A percentile compares a stretch with the other conserved stretches of the same genome.
These are phyloP conservation scores for Amitus sp. DNA, from an alignment of 2,888 invertebrate species.

Conservation along the genomic window DNA sequence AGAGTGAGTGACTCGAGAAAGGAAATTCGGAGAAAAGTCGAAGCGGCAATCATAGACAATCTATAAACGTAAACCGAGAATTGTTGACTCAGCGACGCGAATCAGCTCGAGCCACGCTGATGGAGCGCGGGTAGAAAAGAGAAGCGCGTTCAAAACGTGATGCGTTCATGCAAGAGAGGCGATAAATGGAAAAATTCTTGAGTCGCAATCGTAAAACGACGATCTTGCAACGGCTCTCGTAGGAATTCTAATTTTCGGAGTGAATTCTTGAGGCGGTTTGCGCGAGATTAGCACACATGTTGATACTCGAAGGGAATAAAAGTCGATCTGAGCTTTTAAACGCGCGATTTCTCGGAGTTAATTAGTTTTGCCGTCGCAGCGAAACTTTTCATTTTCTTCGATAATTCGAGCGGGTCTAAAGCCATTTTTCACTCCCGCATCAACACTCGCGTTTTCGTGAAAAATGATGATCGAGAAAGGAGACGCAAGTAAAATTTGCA, in stretches of 20 bases:
- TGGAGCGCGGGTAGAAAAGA: too few relatives aligned
- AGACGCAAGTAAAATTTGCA: too few relatives aligned
- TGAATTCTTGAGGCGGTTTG: constrained; percentile 49
- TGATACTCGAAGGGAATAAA: constrained; percentile 36
- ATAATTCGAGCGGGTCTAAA: constrained; percentile 8
- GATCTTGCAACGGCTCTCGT: constrained; percentile 36
- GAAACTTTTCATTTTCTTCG: constrained; percentile 22
- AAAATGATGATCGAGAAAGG: too few relatives aligned
- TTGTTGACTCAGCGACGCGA: constrained; percentile 34
- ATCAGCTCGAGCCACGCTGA: constrained; percentile 35
- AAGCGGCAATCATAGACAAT: constrained; percentile 4
- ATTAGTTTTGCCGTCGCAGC: constrained; percentile 32
- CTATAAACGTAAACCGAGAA: constrained; percentile 25
- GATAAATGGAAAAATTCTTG: constrained; percentile 65
- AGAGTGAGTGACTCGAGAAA: too few relatives aligned
- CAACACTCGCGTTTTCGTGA: neutral
- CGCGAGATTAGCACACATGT: constrained; percentile 20
- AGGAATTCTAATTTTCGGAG: constrained; percentile 51
- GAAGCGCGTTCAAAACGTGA: too few relatives aligned
- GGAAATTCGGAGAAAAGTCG: too few relatives aligned
- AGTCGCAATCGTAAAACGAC: constrained; percentile 60
- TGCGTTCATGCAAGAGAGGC: constrained; percentile 60
- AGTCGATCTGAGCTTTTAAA: constrained; percentile 32
- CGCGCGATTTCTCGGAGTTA: constrained; percentile 34
- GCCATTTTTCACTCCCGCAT: neutral